Evolutionary conservation across 1,140 invertebrate genomes (phyloP), one percentile per base, ranked within the genome.

Genomic region (Metaphire vulgaris): DNA sequence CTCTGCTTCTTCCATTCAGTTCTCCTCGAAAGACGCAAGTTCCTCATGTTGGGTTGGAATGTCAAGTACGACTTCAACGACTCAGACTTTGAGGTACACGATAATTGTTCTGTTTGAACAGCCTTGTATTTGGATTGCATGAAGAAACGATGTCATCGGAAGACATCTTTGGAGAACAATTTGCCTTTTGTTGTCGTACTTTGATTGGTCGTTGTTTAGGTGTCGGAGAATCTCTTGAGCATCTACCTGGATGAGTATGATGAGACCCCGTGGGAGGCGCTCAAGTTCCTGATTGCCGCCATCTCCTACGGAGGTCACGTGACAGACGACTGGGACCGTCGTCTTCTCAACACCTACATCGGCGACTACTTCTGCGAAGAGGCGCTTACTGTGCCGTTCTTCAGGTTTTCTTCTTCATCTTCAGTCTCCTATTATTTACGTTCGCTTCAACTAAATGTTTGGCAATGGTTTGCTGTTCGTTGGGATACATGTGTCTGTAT

Each of bases 11-110:
- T 88, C 81, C 87, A 88, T 78, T 87, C 87, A 1, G 81, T 88
- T n/a, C 78, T 88, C 21, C 77, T 87, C 14, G 87, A 87, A 79
- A 81, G 87, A 69, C 83, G 82, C 75, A 87, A 87, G 78, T 88
- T 88, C 82, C 80, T 86, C 28, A 85, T 86, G 82, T 81, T 88
- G n/a, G 87, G 87, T 15, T 88, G 87, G 87, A 88, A 88, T 81
- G 86, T 85, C 74, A 80, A 81, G 2, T 88, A 88, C 77, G 92
- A 92, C 82, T 95, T 95, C 83, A 95, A 94, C 82, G 92, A 94
- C 83, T 91, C 92, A 0, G 93, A 95, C 85, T 95, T 94, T 88
- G 92, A 94, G 86, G 91, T 92, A 83, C n/a, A n/a, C n/a, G n/a
- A n/a, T n/a, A n/a, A n/a, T n/a, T n/a, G n/a, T n/a, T n/a, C 87